Evolutionary conservation across 2,797 vertebrate species (phyloP), one percentile per base, ranked within the genome.

Genomic region (Coregonus ussuriensis): DNA sequence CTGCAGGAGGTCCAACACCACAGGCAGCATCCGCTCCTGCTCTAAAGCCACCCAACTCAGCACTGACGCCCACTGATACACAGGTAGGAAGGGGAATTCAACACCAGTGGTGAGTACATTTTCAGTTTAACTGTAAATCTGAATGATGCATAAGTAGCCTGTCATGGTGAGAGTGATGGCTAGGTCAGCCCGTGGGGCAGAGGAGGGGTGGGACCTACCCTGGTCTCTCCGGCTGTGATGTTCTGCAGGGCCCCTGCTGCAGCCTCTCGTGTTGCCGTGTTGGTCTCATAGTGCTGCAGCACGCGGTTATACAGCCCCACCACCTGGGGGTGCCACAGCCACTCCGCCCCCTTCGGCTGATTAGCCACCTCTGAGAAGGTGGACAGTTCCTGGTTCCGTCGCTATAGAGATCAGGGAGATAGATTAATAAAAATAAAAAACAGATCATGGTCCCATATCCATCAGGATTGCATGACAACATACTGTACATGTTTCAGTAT

Each of bases 321-420:
- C 0, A 97, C 94, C 83, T 96, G 94, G 0, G 98, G 98, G 85
- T 98, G 97, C 97, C 98, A 99, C 65, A 99, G 93, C 97, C 97
- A 97, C 91, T 99, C 98, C 0, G 96, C 92, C 16, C 96, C 98
- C 79, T 94, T 96, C 13, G 98, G 97, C 78, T 96, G 94, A 75
- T 94, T 94, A 11, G 96, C 95, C 71, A 96, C 96, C 81, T 98
- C 97, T 0, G 96, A 92, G 77, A 99, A 94, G 37, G 94, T 94
- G 80, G 94, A 91, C 0, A 95, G 84, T 41, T 97, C 96, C 0
- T 96, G 95, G 0, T 93, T 94, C 75, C 85, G 88, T 85, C 96
- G 92, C 85, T 90, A 89, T 25, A 85, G 86, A 53, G 0, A 6
- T 75, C 71, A 0, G 15, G 21, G 59, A 14, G 15, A 31, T 15